Conservation (phyloP, 2,888 invertebrate genomes). For the Cactoblastis cactorum region DNA sequence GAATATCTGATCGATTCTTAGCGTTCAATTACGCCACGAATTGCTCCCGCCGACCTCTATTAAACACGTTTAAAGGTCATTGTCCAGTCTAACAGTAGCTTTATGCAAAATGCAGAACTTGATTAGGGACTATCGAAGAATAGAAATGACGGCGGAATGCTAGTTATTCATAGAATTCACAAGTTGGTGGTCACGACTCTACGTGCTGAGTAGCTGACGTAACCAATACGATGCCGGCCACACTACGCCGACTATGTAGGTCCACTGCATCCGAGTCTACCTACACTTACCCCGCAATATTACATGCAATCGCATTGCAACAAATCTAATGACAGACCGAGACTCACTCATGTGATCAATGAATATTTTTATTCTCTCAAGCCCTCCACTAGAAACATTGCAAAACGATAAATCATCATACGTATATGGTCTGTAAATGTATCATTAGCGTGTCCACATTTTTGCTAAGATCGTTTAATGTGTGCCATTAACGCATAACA, state of each 20-base stretch:
- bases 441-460: constrained; percentile 12
- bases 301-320: constrained; percentile 20
- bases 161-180: constrained; percentile 18
- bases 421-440: constrained; percentile 12
- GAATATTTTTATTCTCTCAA: constrained; percentile 12
- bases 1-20: background rate
- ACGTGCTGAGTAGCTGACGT: constrained; percentile 45
- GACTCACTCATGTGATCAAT: constrained; percentile 12
- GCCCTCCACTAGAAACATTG: constrained; percentile 5
- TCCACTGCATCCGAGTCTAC: constrained; percentile 28
- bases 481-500: constrained; percentile 13
- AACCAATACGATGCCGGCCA: constrained; percentile 52
- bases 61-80: constrained; percentile 7
- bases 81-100: constrained; percentile 12
- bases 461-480: constrained; percentile 12
- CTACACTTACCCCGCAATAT: constrained; percentile 22
- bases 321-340: constrained; percentile 11
- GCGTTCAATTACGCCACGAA: constrained; percentile 14
- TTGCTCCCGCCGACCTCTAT: constrained; percentile 3
- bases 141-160: constrained; percentile 14
- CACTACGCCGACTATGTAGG: constrained; percentile 65
- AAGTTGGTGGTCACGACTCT: constrained; percentile 17
- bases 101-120: constrained; percentile 12
- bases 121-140: constrained; percentile 13
- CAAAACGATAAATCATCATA: constrained; percentile 9